Base-by-base conservation (phyloP, 1,140 invertebrate genomes). In the Pseudachorutes palmiensis region DNA sequence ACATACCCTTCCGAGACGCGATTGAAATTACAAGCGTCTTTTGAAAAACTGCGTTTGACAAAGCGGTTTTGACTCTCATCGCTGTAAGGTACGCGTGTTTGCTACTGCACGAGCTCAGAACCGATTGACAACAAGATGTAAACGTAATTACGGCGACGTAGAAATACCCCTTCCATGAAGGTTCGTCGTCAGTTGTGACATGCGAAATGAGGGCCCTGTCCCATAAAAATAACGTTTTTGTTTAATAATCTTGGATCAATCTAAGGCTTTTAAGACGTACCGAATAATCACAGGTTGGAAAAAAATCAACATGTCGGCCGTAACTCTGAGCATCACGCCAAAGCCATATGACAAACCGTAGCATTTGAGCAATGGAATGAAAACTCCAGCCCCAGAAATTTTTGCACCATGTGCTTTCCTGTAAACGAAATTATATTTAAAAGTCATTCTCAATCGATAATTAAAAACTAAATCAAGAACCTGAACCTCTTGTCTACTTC, bases 11-110 rank as follows among this genome's bases (percentile, higher is more conserved):
- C 68, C 87, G 82, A 0, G 89, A 85, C 0, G 83, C 79, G 75
- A 89, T 91, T 0, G 89, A 92, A 77, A 92, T 85, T 58, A 84
- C 79, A 45, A 92, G 77, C 19, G 76, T 67, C 72, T 98, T 99
- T 75, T 87, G 84, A 77, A 98, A 99, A 71, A 99, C 92, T 58
- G 93, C 86, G 71, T 92, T 90, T 9, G 94, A 94, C 28, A 99
- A 80, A 0, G 92, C 88, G 0, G 94, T 95, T 69, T 95, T 82
- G 69, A 98, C 88, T 48, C 91, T 84, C 80, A 98, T 86, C 3
- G 94, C 95, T 29, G 97, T 87, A 32, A 94, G 79, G 75, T 90
- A 91, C 89, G 94, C 94, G 36, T 87, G 82, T 75, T 92, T 87
- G 78, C 94, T 94, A 79, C 95, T 95, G 70, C 93, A 91, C 0